Base-by-base conservation (phyloP, 2,797 vertebrate genomes). In the Pangasius sanitwongsei region DNA sequence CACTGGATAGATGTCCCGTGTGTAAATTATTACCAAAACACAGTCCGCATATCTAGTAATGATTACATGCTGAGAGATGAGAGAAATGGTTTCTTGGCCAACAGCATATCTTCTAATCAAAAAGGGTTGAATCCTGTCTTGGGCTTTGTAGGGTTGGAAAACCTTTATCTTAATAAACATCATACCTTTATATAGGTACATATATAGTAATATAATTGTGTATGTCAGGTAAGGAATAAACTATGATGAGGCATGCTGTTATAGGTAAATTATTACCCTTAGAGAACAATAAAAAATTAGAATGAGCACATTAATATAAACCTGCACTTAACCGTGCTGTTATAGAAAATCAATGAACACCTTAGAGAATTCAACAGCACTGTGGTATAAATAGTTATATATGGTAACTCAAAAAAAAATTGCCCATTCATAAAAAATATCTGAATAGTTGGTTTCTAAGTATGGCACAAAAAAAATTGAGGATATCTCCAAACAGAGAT, bases 11-110 rank as follows among this genome's bases (percentile, higher is more conserved):
- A 89, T 59, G 69, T 89, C 78, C 75, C 0, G 41, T 70, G 61
- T 83, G 69, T 83, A 83, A 91, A 90, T 91, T 89, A 90, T 87
- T 81, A 70, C 81, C 86, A 89, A 80, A 88, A 86, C 77, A 77
- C 69, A 77, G 53, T 70, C 61, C 44, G 75, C 83, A 89, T 87
- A 77, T 91, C 88, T 88, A 88, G 70, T 87, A 86, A 91, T 78
- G n/a, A 88, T 70, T 86, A 75, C 63, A 86, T 77, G 37, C 69
- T 63, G 4, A 31, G 70, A 86, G 83, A 85, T 72, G 74, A 69
- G 48, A 48, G 48, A 87, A 92, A 89, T 87, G 88, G 44, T 59
- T 85, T 85, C 41, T 75, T 90, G 41, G 44, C 57, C 63, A 87
- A 67, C 75, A 72, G 28, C 61, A 87, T 31, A 31, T 65, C 57